Conservation (phyloP, 2,797 vertebrate species). For the Urocyon cinereoargenteus region DNA sequence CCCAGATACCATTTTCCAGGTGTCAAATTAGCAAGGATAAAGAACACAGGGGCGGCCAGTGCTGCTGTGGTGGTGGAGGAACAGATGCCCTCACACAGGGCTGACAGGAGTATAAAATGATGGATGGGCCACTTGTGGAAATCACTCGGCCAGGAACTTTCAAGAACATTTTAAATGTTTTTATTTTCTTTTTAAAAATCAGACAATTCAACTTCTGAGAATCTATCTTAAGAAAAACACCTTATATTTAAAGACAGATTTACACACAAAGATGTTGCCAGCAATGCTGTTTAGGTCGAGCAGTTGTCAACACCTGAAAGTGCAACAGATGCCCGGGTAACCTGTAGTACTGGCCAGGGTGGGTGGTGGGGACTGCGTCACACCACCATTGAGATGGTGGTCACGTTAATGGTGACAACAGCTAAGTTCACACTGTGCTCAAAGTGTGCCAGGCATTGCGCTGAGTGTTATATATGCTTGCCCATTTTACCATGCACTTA, state of each 20-base stretch:
- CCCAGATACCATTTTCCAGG: not conserved
- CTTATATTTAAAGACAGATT: not conserved
- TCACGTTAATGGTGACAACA: too few relatives aligned
- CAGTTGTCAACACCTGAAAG: not conserved
- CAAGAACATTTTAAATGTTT: not conserved
- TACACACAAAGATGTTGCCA: not conserved
- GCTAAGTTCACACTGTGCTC: too few relatives aligned
- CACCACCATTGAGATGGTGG: accelerated
- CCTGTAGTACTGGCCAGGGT: not conserved
- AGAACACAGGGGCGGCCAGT: not conserved
- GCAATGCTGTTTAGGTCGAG: not conserved
- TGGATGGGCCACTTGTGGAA: not conserved
- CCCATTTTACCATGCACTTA: not conserved
- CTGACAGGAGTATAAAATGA: not conserved
- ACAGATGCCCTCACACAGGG: not conserved
- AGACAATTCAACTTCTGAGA: not conserved
- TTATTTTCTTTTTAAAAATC: slow-evolving; percentile 23
- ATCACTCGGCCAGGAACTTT: not conserved
- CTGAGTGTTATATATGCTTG: not conserved
- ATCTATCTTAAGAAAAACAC: not conserved
- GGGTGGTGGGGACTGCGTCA: not conserved
- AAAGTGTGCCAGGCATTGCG: too few relatives aligned
- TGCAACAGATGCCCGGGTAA: not conserved
- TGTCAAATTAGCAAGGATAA: not conserved
- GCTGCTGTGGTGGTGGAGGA: not conserved